Conservation (phyloP, 2,797 vertebrate species). For the Pogonophryne albipinna region DNA sequence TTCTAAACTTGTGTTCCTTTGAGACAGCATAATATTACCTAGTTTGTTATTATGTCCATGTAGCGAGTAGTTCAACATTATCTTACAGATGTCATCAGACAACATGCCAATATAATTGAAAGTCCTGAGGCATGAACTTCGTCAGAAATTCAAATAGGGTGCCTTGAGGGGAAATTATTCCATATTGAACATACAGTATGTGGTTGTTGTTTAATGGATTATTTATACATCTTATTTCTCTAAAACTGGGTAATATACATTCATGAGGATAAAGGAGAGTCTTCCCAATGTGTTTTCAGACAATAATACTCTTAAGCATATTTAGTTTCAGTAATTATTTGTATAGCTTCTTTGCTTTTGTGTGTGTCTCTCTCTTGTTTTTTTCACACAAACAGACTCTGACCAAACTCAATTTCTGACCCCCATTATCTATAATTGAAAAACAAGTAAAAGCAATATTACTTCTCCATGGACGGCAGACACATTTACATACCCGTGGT, state of each 20-base stretch:
- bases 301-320: slow-evolving; percentile 2
- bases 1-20: not conserved
- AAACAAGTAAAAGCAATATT: slow-evolving; percentile 63
- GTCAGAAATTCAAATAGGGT: not conserved
- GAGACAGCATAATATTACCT: not conserved
- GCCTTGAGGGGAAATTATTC: not conserved
- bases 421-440: slow-evolving; percentile 70
- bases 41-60: not conserved
- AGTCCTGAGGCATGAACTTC: not conserved
- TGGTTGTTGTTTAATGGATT: not conserved
- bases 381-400: not conserved
- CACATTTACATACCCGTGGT: slow-evolving; percentile 35
- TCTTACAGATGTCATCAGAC: slow-evolving; percentile 20
- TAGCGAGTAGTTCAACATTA: slow-evolving; percentile 2
- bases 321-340: slow-evolving; percentile 22
- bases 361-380: not conserved
- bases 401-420: slow-evolving; percentile 31
- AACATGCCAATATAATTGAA: slow-evolving; percentile 14
- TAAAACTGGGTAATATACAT: not conserved
- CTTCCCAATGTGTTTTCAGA: not conserved
- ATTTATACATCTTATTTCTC: not conserved
- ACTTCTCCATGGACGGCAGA: slow-evolving; percentile 29
- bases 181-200: not conserved
- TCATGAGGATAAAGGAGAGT: not conserved
- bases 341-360: slow-evolving; percentile 2